Evolutionary conservation across 2,113 vertebrate species (phyloP).

Genomic region (Neolamprologus tretocephalus): DNA sequence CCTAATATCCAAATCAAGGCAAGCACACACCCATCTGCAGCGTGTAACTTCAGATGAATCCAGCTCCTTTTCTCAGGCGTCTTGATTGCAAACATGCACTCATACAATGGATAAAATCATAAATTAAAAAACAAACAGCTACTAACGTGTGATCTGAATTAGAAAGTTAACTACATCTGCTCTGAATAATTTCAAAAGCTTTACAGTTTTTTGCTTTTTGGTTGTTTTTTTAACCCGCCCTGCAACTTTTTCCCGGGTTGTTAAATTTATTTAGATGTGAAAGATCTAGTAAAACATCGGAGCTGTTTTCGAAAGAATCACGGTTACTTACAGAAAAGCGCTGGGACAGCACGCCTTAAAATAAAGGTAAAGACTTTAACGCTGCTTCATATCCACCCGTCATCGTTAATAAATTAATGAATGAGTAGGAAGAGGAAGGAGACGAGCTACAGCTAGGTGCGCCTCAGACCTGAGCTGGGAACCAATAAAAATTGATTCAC

Average conservation of each 20-base stretch:
- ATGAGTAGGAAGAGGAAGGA: neutral
- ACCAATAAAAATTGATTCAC: neutral
- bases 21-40: neutral
- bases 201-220: neutral
- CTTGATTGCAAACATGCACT: neutral
- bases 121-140: neutral
- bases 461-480: neutral
- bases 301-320: neutral
- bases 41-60: neutral
- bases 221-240: neutral
- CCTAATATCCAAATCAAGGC: neutral
- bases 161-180: neutral
- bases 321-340: neutral
- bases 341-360: neutral
- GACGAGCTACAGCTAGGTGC: fast-evolving
- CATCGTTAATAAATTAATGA: neutral
- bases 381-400: neutral
- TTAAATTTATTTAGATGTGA: neutral
- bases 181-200: fast-evolving
- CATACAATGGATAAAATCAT: neutral
- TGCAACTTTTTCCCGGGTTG: neutral
- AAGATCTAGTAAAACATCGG: neutral
- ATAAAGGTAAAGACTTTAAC: neutral
- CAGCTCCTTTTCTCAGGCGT: neutral
- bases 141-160: neutral